Evolutionary conservation across 2,113 vertebrate genomes (phyloP).

Genomic region (Calidris pugnax): DNA sequence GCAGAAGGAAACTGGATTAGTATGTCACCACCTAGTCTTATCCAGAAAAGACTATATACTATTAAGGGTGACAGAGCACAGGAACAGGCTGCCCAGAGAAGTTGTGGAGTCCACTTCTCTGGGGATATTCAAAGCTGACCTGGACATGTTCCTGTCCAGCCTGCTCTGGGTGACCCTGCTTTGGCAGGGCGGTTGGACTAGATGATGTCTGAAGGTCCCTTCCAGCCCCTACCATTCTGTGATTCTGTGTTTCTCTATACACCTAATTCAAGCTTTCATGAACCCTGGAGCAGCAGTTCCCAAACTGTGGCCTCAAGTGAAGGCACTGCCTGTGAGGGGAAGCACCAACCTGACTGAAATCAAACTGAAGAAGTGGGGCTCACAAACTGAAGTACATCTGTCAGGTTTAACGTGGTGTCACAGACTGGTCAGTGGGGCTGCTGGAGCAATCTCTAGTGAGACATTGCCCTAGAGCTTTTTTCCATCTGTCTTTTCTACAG

Average conservation of each 20-base stretch:
- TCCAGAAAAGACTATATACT: neutral
- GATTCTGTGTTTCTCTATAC: neutral
- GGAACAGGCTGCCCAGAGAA: neutral
- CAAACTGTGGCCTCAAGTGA: neutral
- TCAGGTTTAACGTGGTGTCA: neutral
- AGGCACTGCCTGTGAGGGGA: neutral
- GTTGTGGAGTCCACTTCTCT: neutral
- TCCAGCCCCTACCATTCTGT: neutral
- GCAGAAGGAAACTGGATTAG: conserved; percentile 32
- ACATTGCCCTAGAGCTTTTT: neutral
- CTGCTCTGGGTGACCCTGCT: neutral
- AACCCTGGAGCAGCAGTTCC: neutral
- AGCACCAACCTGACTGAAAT: neutral
- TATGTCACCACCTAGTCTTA: neutral
- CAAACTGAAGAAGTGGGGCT: neutral
- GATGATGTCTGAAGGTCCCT: neutral
- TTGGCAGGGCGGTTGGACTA: neutral
- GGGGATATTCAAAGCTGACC: neutral
- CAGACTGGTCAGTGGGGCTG: neutral
- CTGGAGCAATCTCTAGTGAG: neutral
- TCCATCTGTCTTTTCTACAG: neutral
- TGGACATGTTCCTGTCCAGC: neutral
- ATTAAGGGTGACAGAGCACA: neutral
- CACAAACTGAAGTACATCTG: neutral
- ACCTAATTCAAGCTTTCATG: neutral